These are phyloP conservation scores for Lomographa bimaculata DNA, from an alignment of 2,888 invertebrate species.

Conservation along the genomic window DNA sequence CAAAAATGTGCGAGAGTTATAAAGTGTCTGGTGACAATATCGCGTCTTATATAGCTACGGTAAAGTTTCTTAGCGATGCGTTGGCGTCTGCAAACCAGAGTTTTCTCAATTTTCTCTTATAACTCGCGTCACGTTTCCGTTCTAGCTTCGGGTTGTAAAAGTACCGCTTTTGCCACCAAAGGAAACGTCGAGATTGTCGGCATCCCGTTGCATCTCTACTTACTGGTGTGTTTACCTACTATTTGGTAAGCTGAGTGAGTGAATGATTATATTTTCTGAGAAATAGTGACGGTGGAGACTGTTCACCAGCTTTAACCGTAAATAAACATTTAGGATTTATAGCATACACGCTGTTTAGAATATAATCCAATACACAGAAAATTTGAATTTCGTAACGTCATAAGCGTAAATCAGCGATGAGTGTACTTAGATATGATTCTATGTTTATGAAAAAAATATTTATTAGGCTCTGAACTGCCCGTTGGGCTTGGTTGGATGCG, in stretches of 20 bases:
- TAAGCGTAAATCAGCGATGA: not conserved
- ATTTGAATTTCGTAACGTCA: too few relatives aligned
- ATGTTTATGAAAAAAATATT: too few relatives aligned
- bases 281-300: too few relatives aligned
- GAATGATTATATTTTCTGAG: too few relatives aligned
- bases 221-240: not conserved
- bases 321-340: too few relatives aligned
- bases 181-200: conserved; percentile 11
- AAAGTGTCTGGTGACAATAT: conserved; percentile 6
- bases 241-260: too few relatives aligned
- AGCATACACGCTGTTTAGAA: too few relatives aligned
- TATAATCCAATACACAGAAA: too few relatives aligned
- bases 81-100: conserved; percentile 3
- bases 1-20: conserved; percentile 4
- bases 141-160: conserved; percentile 14
- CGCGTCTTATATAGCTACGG: conserved; percentile 29
- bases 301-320: too few relatives aligned
- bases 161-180: conserved; percentile 8
- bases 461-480: too few relatives aligned
- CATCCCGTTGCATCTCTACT: conserved; percentile 10
- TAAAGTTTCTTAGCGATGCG: conserved; percentile 27
- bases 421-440: too few relatives aligned
- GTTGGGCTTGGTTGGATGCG: too few relatives aligned
- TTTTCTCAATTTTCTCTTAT: conserved; percentile 11
- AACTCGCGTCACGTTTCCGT: conserved; percentile 19